Conservation (phyloP, 1,140 invertebrate species). For the Papilio xuthus region DNA sequence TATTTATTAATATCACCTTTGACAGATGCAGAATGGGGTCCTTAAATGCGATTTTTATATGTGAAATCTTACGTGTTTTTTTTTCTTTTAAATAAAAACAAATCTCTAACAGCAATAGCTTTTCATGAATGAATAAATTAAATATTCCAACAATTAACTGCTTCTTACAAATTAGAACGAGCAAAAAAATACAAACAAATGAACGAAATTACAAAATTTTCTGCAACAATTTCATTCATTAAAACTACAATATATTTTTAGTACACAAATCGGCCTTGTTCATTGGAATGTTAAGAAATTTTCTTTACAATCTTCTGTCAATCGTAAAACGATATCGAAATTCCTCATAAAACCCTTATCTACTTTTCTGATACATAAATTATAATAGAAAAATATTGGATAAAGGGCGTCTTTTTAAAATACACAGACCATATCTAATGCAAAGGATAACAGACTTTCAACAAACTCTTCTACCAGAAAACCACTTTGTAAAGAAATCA, state of each 20-base stretch:
- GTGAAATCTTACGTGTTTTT: too few species aligned
- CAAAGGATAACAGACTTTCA: not conserved
- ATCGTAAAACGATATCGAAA: not conserved
- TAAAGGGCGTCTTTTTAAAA: not conserved
- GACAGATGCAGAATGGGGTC: too few species aligned
- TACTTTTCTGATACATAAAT: conserved; percentile 10
- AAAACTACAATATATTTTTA: not conserved
- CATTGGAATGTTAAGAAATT: conserved; percentile 19
- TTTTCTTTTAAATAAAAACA: too few species aligned
- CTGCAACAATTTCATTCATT: conserved; percentile 6
- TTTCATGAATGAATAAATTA: too few species aligned
- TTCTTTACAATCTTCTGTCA: not conserved
- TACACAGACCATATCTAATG: not conserved
- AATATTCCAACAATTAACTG: too few species aligned
- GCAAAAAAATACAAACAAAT: too few species aligned
- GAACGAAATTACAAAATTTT: too few species aligned
- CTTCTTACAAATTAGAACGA: too few species aligned
- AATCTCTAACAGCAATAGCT: too few species aligned
- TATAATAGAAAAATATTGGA: conserved; percentile 6
- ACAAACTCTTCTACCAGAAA: not conserved
- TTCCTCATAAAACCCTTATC: not conserved
- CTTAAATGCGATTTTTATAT: too few species aligned
- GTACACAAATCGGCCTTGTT: not conserved
- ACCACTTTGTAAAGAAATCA: too few species aligned
- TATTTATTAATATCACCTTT: too few species aligned